Conservation (phyloP, 2,113 vertebrate species). For the Oryzias woworae region DNA sequence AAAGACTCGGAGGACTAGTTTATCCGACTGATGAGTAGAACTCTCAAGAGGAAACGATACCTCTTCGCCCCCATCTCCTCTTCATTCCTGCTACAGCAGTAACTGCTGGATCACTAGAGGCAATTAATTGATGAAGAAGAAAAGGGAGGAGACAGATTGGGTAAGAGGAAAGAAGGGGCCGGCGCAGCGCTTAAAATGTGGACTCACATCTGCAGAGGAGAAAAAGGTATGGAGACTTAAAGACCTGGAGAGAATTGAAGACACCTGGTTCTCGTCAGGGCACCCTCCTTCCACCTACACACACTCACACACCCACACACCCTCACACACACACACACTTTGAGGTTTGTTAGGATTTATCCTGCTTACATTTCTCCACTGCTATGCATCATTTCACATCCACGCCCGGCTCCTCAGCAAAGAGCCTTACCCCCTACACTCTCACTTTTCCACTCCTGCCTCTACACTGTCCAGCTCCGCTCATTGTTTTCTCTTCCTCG, state of each 20-base stretch:
- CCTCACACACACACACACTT: slow-evolving; percentile 46
- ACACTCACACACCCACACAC: slow-evolving; percentile 52
- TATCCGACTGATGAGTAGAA: slow-evolving; percentile 37
- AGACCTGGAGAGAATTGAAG: slow-evolving; percentile 48
- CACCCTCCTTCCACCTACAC: slow-evolving; percentile 51
- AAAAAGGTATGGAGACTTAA: slow-evolving; percentile 30
- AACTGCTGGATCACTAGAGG: slow-evolving; percentile 33
- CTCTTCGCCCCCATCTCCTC: slow-evolving; percentile 48
- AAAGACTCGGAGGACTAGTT: slow-evolving; percentile 14
- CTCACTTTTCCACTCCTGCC: slow-evolving; percentile 58
- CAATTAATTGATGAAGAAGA: slow-evolving; percentile 45
- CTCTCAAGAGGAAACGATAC: slow-evolving; percentile 53
- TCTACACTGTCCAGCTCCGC: slow-evolving; percentile 24
- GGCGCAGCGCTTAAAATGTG: slow-evolving; percentile 5
- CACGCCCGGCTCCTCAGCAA: slow-evolving; percentile 62
- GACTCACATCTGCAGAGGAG: slow-evolving; percentile 25
- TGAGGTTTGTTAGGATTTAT: slow-evolving; percentile 69
- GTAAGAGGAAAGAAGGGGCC: slow-evolving; percentile 5
- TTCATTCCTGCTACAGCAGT: slow-evolving; percentile 15
- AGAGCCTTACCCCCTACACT: slow-evolving; percentile 55
- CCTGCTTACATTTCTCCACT: slow-evolving; percentile 71
- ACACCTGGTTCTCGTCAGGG: slow-evolving; percentile 73
- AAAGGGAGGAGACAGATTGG: slow-evolving; percentile 37
- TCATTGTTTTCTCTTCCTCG: slow-evolving; percentile 40
- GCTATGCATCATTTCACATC: slow-evolving; percentile 70